These are phyloP conservation scores for Chiroxiphia lanceolata DNA, from an alignment of 2,797 vertebrate species.

Conservation along the genomic window DNA sequence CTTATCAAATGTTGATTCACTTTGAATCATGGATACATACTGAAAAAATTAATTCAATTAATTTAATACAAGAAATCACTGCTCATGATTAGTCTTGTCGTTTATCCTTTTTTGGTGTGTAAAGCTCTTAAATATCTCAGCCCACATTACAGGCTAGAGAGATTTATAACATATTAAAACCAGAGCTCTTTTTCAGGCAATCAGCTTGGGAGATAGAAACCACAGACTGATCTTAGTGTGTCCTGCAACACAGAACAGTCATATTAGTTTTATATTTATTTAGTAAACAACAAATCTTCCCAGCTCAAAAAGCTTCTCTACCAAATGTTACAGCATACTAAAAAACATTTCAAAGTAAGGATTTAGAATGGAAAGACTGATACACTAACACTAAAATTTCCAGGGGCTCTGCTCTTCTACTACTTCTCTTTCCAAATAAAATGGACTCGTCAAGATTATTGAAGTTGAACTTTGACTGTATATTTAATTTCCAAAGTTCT, in stretches of 20 bases:
- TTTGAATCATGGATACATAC: neutral
- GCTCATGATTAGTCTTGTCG: neutral
- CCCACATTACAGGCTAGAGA: neutral
- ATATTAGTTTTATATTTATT: neutral
- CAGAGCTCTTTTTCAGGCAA: neutral
- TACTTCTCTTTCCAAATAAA: neutral
- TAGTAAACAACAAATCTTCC: neutral
- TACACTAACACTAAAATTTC: neutral
- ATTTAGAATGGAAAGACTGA: conserved; percentile 5
- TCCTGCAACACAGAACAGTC: neutral
- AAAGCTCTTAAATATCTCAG: neutral
- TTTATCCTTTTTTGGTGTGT: neutral
- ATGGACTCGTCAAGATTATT: neutral
- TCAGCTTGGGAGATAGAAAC: neutral
- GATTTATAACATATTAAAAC: neutral
- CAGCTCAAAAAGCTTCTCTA: neutral
- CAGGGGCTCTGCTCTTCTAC: neutral
- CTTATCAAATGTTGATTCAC: neutral
- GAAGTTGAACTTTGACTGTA: neutral
- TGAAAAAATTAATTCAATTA: neutral
- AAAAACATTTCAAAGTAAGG: neutral
- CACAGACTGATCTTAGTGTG: neutral
- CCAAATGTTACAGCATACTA: neutral
- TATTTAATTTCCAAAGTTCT: neutral
- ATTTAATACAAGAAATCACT: neutral